These are phyloP conservation scores for Volucella inflata DNA, from an alignment of 2,888 invertebrate genomes.

Conservation along the genomic window DNA sequence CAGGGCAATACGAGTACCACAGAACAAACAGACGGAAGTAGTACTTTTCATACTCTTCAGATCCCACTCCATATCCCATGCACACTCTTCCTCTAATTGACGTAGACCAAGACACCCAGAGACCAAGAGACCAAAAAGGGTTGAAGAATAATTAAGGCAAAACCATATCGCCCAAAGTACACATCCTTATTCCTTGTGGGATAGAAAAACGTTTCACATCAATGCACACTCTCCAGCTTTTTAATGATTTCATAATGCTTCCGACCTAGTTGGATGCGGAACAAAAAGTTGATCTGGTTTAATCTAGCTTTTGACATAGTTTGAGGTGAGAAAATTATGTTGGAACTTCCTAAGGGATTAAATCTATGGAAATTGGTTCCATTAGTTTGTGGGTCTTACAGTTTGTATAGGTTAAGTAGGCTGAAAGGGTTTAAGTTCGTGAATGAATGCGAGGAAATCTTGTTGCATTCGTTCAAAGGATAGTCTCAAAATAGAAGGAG, in stretches of 20 bases:
- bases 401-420: too few relatives aligned
- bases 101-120: background rate
- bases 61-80: too few relatives aligned
- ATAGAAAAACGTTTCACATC: constrained; percentile 27
- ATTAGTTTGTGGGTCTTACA: too few relatives aligned
- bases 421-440: too few relatives aligned
- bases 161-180: constrained; percentile 35
- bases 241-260: constrained; percentile 34
- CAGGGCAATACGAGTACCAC: too few relatives aligned
- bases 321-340: constrained; percentile 15
- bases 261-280: constrained; percentile 25
- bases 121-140: background rate
- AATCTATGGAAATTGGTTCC: background rate
- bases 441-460: too few relatives aligned
- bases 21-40: too few relatives aligned
- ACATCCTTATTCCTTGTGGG: constrained; percentile 34
- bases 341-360: constrained; percentile 1
- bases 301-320: constrained; percentile 24
- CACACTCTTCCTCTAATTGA: background rate
- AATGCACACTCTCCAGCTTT: background rate
- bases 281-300: constrained; percentile 42
- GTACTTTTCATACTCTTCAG: too few relatives aligned
- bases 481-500: too few relatives aligned
- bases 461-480: too few relatives aligned
- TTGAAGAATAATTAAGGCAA: constrained; percentile 30